Evolutionary conservation across 2,797 vertebrate genomes (phyloP).

Genomic region (Heliangelus exortis): DNA sequence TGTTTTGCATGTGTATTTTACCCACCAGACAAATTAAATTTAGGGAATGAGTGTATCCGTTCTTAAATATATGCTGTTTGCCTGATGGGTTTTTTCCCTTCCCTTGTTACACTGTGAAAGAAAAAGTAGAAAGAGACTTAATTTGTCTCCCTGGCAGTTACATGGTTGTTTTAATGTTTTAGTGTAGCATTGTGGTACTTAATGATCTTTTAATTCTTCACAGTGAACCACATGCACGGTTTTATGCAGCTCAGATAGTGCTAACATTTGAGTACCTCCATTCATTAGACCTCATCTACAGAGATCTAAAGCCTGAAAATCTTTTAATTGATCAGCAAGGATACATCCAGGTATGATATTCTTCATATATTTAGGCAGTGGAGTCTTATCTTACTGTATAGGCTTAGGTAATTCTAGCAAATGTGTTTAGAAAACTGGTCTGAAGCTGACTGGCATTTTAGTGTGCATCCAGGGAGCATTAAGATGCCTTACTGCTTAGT

Average conservation of each 20-base stretch:
- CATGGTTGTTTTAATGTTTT: not conserved
- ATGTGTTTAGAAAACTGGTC: not conserved
- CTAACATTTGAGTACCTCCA: slow-evolving; percentile 99
- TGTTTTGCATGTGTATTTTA: not conserved
- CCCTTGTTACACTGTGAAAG: not conserved
- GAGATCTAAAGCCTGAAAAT: slow-evolving; percentile 99
- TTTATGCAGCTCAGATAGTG: slow-evolving; percentile 99
- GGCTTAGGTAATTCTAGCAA: not conserved
- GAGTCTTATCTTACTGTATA: not conserved
- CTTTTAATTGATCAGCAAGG: slow-evolving; percentile 99
- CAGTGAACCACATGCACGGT: slow-evolving; percentile 97
- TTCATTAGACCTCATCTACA: slow-evolving; percentile 99
- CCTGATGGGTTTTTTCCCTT: not conserved
- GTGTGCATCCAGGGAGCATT: not conserved
- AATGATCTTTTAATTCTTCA: slow-evolving; percentile 69
- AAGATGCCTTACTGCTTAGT: not conserved
- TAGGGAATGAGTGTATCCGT: not conserved
- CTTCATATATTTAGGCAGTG: not conserved
- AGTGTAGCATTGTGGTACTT: not conserved
- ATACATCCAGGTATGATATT: slow-evolving; percentile 93
- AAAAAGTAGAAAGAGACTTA: not conserved
- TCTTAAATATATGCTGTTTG: not conserved
- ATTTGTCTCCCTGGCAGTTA: not conserved
- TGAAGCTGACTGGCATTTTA: not conserved
- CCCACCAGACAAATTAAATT: not conserved